Evolutionary conservation across 2,888 invertebrate genomes (phyloP), one percentile per base, ranked within the genome.

Genomic region (Orthosia gracilis): DNA sequence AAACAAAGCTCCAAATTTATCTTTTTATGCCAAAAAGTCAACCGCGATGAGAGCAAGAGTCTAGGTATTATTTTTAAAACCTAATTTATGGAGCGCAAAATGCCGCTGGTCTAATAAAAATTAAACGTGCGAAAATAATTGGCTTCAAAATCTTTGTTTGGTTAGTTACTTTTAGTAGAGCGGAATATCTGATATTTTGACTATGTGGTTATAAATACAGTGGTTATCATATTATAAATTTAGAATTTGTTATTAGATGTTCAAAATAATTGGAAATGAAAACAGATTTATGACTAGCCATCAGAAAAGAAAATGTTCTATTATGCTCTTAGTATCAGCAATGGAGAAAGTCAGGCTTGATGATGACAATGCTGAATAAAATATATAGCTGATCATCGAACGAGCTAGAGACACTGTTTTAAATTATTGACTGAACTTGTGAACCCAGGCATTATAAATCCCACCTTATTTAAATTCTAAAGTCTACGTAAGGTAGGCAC

Each of bases 61-160:
- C 50, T 63, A 65, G 68, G 58, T 73, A 68, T 70, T 62, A 82
- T 78, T 78, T 66, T 66, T 49, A 18, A 77, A 78, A 58, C 40
- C 61, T 55, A 63, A 73, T 74, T 82, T 73, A 81, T 66, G 69
- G 55, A 69, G 70, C 52, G 26, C 40, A 68, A 82, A 82, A 73
- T 82, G 77, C 49, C 12, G 54, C 63, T 7, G 3, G 47, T 59
- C 15, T 69, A 78, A 73, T 78, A 82, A 78, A 82, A 75, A 69
- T 65, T 69, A 67, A 79, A 79, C 45, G 49, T 62, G 61, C 55
- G n/a, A 70, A 80, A 45, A 80, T 64, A 67, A 70, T 75, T 80
- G 63, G 52, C 31, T 55, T 52, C 17, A 75, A 75, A 75, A 67
- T 63, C 23, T 63, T 61, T 66, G 45, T 75, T 66, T 47, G 31